Base-by-base conservation (phyloP, 2,797 vertebrate species). In the Pseudochirops corinnae region DNA sequence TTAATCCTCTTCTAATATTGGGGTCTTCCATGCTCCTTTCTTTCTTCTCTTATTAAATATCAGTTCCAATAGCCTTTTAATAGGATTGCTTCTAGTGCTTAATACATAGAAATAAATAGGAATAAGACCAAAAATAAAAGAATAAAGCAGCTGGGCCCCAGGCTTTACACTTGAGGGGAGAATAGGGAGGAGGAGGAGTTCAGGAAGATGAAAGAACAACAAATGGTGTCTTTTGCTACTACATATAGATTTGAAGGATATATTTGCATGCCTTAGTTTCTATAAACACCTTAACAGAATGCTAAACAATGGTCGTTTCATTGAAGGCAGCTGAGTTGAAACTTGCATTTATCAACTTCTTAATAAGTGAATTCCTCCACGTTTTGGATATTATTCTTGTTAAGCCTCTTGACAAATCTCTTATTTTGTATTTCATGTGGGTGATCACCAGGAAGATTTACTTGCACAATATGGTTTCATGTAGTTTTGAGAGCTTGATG, bases 361-460 rank as follows among this genome's bases (percentile, higher is more conserved):
- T 96, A 96, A 95, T 93, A 95, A 95, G 92, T 55, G 60, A 95
- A 28, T 67, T 94, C 92, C 90, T 94, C 33, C 50, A 62, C 26
- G 90, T 13, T 67, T 93, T 6, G 94, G 92, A 92, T 26, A 93
- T 91, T 95, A 94, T 56, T 96, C 74, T 94, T 93, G 58, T 92
- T 96, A 93, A 97, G 53, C n/a, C 92, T 95, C 93, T 93, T 96
- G 82, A 96, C 95, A 98, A 90, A 93, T 14, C 92, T 90, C 50
- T 46, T 91, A 60, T n/a, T 52, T 91, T 93, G 93, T 53, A 96
- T 67, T 94, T 95, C 46, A 95, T 55, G 29, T 95, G 39, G 92
- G 74, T 50, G 93, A 62, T 93, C 56, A 60, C 67, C 56, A 96
- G 55, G 91, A 82, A 91, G 90, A 91, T 91, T 91, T 91, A 91